These are phyloP conservation scores for Dasyprocta punctata DNA, from an alignment of 2,113 vertebrate species.

Conservation along the genomic window DNA sequence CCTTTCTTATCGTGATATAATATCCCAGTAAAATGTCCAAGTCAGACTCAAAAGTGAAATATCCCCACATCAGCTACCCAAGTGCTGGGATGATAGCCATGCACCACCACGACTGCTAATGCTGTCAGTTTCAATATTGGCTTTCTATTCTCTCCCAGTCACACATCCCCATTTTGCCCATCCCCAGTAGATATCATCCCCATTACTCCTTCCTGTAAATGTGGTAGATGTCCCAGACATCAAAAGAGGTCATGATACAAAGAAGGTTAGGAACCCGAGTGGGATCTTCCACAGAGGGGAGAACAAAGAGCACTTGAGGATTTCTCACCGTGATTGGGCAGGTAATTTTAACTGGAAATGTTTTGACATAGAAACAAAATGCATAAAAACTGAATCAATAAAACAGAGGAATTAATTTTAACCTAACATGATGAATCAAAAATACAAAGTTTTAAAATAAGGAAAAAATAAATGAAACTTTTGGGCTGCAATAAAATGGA, in stretches of 20 bases:
- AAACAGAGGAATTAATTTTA: neutral
- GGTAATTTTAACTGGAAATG: neutral
- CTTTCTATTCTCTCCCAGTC: neutral
- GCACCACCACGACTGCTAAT: neutral
- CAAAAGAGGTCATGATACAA: neutral
- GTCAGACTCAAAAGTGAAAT: neutral
- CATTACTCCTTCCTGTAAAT: neutral
- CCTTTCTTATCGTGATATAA: neutral
- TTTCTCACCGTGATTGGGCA: neutral
- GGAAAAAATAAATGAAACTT: neutral
- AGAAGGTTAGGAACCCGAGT: neutral
- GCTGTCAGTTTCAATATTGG: neutral
- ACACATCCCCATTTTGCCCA: neutral
- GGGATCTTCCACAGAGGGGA: neutral
- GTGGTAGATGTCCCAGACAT: neutral
- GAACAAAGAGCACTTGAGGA: neutral
- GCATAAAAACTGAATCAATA: neutral
- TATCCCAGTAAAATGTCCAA: neutral
- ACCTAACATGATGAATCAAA: neutral
- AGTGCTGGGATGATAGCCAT: neutral
- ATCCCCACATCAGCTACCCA: neutral
- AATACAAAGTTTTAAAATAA: neutral
- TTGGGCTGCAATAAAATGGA: neutral
- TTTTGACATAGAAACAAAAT: slow-evolving; percentile 24
- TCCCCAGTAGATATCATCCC: neutral